Percentiles rank a stretch among this genome's conserved stretches.
These are phyloP conservation scores for Halichoeres trimaculatus DNA, from an alignment of 2,113 vertebrate genomes.

Conservation along the genomic window DNA sequence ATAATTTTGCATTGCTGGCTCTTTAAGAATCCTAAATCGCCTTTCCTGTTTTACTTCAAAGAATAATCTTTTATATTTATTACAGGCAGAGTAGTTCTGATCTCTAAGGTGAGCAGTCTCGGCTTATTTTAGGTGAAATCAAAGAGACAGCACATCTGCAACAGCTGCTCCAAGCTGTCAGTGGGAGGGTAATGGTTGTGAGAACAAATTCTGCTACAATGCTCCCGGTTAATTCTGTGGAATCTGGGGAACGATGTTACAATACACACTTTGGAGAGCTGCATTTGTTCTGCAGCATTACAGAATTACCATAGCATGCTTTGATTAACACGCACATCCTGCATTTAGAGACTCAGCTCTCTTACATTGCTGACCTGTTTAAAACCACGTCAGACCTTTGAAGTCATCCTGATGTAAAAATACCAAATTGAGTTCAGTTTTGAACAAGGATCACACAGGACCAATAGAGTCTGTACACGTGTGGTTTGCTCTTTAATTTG, in stretches of 20 bases:
- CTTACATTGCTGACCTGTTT: conserved; percentile 47
- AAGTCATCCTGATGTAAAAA: conserved; percentile 57
- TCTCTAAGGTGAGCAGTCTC: conserved; percentile 11
- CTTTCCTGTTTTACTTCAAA: conserved; percentile 1
- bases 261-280: conserved; percentile 33
- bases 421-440: conserved; percentile 51
- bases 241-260: conserved; percentile 41
- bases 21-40: conserved; percentile 52
- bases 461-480: conserved; percentile 35
- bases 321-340: conserved; percentile 47
- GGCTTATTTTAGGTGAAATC: conserved; percentile 29
- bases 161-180: conserved; percentile 53
- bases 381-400: conserved; percentile 45
- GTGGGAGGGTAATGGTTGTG: conserved; percentile 43
- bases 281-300: conserved; percentile 49
- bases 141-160: conserved; percentile 42
- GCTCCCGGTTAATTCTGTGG: conserved; percentile 40
- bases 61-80: not conserved
- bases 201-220: conserved; percentile 56
- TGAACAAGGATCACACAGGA: conserved; percentile 51
- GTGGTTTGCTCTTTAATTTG: conserved; percentile 3
- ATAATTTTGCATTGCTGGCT: conserved; percentile 13
- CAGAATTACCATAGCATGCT: conserved; percentile 49
- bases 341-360: conserved; percentile 37
- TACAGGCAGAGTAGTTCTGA: not conserved